Evolutionary conservation across 2,888 invertebrate species (phyloP).

Genomic region (Holacanthella duospinosa): DNA sequence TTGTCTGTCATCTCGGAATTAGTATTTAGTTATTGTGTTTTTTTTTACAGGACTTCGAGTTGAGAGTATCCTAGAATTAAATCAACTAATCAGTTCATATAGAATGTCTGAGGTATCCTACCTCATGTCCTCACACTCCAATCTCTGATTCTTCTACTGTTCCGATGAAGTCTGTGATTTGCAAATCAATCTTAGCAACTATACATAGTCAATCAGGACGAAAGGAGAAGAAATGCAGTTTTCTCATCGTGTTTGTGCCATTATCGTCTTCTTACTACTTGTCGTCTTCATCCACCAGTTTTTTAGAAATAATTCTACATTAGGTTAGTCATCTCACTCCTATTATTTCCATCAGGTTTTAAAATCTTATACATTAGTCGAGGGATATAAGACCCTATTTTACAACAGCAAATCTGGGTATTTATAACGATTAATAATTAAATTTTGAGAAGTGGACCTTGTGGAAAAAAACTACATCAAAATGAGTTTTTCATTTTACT

Average conservation of each 20-base stretch:
- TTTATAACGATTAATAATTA: not conserved
- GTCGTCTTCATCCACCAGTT: conserved; percentile 23
- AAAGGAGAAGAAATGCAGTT: conserved; percentile 27
- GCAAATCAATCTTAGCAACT: not conserved
- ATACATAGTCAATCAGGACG: not conserved
- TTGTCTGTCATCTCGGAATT: no score
- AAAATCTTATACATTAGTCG: not conserved
- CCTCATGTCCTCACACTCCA: not conserved
- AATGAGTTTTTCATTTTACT: no score
- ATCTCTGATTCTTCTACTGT: not conserved
- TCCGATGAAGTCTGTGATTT: not conserved
- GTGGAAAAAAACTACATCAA: no score
- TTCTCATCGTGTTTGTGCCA: conserved; percentile 31
- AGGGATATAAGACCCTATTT: not conserved
- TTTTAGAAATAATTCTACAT: conserved; percentile 16
- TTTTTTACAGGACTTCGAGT: no score
- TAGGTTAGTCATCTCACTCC: not conserved
- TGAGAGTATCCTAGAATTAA: no score
- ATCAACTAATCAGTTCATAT: no score
- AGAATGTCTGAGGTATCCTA: not conserved
- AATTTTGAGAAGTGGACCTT: no score
- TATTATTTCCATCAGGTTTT: not conserved
- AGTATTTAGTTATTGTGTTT: no score
- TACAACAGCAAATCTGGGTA: not conserved
- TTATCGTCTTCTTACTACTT: conserved; percentile 22